A percentile compares a stretch with the other conserved stretches of the same genome.
phyloP scores from a whole-genome alignment of 2,113 vertebrate genomes.

The Amphilophus citrinellus region DNA sequence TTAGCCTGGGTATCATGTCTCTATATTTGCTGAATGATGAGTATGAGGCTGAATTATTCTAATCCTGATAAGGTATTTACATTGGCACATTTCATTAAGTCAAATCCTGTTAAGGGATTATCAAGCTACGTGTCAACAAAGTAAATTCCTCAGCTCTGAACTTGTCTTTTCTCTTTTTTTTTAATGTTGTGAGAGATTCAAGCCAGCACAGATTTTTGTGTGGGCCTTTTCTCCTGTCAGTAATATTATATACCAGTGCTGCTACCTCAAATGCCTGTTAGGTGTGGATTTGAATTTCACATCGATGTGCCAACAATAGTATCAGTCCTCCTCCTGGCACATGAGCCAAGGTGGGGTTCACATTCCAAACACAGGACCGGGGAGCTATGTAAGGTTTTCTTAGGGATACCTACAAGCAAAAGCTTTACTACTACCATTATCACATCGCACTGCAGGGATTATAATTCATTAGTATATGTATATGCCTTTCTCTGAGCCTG shows the following conservation, averaged over 20 bases:
- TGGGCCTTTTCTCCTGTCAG: background rate
- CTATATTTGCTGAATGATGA: background rate
- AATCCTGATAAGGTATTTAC: slow-evolving; percentile 12
- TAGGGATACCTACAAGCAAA: background rate
- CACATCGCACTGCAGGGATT: background rate
- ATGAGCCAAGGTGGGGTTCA: slow-evolving; percentile 56
- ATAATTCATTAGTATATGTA: background rate
- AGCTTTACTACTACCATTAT: background rate
- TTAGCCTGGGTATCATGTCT: background rate
- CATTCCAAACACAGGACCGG: slow-evolving; percentile 56
- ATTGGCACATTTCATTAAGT: background rate
- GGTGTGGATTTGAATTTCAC: slow-evolving; percentile 68
- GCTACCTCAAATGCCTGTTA: slow-evolving; percentile 17
- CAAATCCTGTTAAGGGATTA: slow-evolving; percentile 9
- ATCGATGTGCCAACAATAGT: slow-evolving; percentile 68
- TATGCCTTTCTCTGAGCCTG: background rate
- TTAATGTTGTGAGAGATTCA: background rate
- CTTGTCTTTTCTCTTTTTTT: background rate
- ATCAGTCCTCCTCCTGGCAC: slow-evolving; percentile 39
- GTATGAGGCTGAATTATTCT: background rate
- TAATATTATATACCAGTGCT: background rate
- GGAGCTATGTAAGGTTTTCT: slow-evolving; percentile 6
- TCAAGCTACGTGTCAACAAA: background rate
- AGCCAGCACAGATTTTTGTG: background rate
- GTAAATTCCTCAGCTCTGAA: background rate